Base-by-base conservation (phyloP, 2,888 invertebrate species). In the Tetranychus truncatus region DNA sequence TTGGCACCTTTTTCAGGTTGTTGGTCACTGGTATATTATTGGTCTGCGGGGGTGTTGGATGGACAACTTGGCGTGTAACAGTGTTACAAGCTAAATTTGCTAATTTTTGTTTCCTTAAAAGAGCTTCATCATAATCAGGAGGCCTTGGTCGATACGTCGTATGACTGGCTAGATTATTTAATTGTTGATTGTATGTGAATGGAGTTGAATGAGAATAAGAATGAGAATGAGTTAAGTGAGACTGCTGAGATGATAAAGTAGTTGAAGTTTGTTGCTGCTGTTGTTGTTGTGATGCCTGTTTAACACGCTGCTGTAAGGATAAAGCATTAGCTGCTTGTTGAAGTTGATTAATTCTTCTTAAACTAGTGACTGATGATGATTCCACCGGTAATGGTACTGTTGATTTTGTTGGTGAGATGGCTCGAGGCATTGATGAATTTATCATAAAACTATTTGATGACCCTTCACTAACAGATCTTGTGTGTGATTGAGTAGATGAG, bases 331-430 rank as follows among this genome's bases (percentile, higher is more conserved):
- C 69, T 24, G 69, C 69, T 74, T 77, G 76, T 72, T 73, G 75
- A 45, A 77, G 46, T 74, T 75, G 75, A 65, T 77, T 73, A 44
- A 77, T 66, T 44, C 77, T 73, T 24, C 77, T 45, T 21, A 77
- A 72, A 45, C 73, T 75, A 15, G 77, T 77, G 21, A 77, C 77
- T 18, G 75, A 75, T 20, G 72, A 72, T 18, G 75, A 75, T 73
- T 77, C 77, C 3, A 74, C 34, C 4, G 77, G 72, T 20, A 77
- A 45, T 21, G 74, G 73, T 6, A 73, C 73, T 20, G 73, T 65
- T n/a, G 72, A 45, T n/a, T 69, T 69, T 20, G 69, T 69, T 1
- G 69, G 20, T 20, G 21, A 24, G 7, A 24, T 69, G 69, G 34
- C 69, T 24, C 21, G 20, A 11, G 21, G 69, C 20, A 24, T 69